Conservation (phyloP, 2,797 vertebrate genomes). For the Anguilla anguilla region DNA sequence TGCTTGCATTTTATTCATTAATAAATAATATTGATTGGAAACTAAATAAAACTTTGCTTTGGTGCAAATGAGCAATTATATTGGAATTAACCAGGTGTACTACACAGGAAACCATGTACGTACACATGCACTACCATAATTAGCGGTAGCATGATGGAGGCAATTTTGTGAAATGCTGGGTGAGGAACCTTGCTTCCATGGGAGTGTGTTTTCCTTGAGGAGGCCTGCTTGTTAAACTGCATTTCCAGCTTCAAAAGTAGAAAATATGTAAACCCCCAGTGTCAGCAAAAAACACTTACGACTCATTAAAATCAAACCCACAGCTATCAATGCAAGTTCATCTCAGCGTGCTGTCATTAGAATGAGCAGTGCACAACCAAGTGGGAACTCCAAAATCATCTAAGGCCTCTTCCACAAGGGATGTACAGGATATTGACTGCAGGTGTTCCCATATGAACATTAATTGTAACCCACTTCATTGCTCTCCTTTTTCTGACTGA, state of each 20-base stretch:
- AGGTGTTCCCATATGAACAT: not conserved
- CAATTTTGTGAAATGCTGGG: not conserved
- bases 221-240: not conserved
- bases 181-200: not conserved
- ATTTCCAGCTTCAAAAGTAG: not conserved
- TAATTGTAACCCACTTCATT: not conserved
- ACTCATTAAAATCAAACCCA: conserved; percentile 53
- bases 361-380: conserved; percentile 45
- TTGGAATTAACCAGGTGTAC: not conserved
- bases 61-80: not conserved
- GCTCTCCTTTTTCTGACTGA: not conserved
- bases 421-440: not conserved
- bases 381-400: conserved; percentile 34
- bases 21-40: not conserved
- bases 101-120: not conserved
- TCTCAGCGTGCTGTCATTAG: conserved; percentile 49
- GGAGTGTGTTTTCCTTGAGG: not conserved
- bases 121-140: not conserved
- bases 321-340: conserved; percentile 35
- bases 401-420: not conserved
- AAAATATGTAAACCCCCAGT: conserved; percentile 40
- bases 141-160: not conserved
- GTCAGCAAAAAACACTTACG: conserved; percentile 45
- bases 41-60: not conserved
- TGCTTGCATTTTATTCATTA: too few species aligned